These are phyloP conservation scores for Seriola rivoliana DNA, from an alignment of 2,113 vertebrate genomes.

Conservation along the genomic window DNA sequence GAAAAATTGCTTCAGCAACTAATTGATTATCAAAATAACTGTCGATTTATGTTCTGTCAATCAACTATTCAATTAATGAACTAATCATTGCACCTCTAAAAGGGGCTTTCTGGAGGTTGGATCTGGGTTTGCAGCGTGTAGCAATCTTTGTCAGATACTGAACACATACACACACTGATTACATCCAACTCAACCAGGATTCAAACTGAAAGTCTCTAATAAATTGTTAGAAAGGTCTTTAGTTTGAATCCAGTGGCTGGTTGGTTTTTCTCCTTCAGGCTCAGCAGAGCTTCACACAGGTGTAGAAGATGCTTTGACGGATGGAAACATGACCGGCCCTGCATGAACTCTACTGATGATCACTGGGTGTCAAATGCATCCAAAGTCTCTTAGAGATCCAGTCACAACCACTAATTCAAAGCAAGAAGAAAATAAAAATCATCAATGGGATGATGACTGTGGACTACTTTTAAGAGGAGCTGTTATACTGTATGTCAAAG, in stretches of 20 bases:
- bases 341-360: not conserved
- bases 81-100: not conserved
- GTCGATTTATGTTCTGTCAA: not conserved
- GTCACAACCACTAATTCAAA: not conserved
- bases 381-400: not conserved
- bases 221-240: too few species aligned
- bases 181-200: not conserved
- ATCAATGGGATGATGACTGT: not conserved
- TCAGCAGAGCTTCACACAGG: not conserved
- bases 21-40: too few species aligned
- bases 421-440: not conserved
- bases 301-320: not conserved
- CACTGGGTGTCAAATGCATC: not conserved
- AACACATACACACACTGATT: not conserved
- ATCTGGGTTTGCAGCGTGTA: not conserved
- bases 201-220: too few species aligned
- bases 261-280: not conserved
- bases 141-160: not conserved
- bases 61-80: not conserved
- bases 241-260: too few species aligned
- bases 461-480: too few species aligned
- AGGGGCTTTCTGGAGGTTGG: not conserved
- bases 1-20: not conserved
- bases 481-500: too few species aligned
- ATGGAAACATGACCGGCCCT: not conserved